A percentile compares a stretch with the other conserved stretches of the same genome.
phyloP scores from a whole-genome alignment of 2,113 vertebrate species.

The Peromyscus polionotus region DNA sequence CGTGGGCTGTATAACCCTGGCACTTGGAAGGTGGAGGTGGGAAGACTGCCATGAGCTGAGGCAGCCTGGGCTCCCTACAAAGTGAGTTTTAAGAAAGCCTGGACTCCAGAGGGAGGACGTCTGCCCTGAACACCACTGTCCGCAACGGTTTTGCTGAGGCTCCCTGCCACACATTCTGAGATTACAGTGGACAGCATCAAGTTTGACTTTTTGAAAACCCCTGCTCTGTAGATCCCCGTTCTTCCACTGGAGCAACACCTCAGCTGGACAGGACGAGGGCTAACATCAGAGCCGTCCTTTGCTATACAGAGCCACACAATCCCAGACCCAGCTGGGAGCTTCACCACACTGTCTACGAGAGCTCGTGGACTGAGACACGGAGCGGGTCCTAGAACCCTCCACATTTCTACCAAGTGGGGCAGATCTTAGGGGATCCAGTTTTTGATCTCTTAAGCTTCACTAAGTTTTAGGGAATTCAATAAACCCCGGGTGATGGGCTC shows the following conservation, averaged over 20 bases:
- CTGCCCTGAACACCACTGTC: not conserved
- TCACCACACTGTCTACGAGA: not conserved
- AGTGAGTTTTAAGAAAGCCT: not conserved
- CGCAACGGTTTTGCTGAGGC: no score
- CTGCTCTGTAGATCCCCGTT: not conserved
- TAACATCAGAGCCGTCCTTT: not conserved
- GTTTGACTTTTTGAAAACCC: not conserved
- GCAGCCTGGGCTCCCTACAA: not conserved
- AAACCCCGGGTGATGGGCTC: not conserved
- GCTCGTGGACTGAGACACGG: not conserved
- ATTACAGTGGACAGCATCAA: not conserved
- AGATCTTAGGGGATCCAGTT: not conserved
- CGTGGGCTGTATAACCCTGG: not conserved
- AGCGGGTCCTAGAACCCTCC: not conserved
- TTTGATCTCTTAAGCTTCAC: not conserved
- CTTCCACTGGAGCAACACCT: not conserved
- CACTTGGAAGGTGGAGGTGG: not conserved
- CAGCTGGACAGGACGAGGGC: no score
- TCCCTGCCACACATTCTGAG: not conserved
- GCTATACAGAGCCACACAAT: not conserved
- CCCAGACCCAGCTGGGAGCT: fast-evolving
- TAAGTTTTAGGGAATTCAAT: not conserved
- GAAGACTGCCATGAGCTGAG: not conserved
- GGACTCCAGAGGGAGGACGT: no score
- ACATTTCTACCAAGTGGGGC: not conserved